Percentiles rank a stretch among this genome's conserved stretches.
Conservation (phyloP, 2,797 vertebrate species). For the Chelonia mydas region DNA sequence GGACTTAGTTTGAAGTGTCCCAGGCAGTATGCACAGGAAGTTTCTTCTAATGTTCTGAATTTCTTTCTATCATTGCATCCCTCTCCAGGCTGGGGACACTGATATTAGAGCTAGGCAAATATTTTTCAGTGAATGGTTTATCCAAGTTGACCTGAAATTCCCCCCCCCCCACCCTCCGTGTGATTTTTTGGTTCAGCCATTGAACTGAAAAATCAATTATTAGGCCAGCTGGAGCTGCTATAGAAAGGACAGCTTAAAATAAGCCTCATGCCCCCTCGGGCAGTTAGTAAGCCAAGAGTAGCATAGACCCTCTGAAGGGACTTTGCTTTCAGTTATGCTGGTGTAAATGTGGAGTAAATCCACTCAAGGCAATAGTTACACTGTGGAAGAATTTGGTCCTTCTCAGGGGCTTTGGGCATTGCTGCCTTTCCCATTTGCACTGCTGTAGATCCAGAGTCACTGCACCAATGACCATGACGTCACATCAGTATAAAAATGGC, state of each 20-base stretch:
- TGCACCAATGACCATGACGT: background rate
- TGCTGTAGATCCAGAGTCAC: background rate
- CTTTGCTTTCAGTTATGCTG: background rate
- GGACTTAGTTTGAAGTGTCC: background rate
- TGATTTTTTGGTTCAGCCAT: background rate
- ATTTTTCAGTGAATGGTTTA: background rate
- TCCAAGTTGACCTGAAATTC: background rate
- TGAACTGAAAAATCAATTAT: background rate
- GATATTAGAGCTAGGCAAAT: background rate
- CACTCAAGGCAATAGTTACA: background rate
- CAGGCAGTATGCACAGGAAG: background rate
- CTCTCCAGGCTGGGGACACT: background rate
- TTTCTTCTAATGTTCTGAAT: background rate
- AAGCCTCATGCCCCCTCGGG: background rate
- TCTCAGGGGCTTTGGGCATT: background rate
- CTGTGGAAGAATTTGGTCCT: background rate
- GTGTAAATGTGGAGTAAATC: background rate
- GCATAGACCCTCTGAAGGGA: background rate
- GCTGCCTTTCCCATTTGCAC: background rate
- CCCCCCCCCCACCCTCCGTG: too few species aligned
- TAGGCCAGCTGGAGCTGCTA: background rate
- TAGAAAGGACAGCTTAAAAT: background rate
- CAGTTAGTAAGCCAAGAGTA: background rate
- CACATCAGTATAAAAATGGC: background rate
- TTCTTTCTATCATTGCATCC: background rate